Evolutionary conservation across 2,888 invertebrate genomes (phyloP), one percentile per base, ranked within the genome.

Genomic region (Xestia xanthographa): DNA sequence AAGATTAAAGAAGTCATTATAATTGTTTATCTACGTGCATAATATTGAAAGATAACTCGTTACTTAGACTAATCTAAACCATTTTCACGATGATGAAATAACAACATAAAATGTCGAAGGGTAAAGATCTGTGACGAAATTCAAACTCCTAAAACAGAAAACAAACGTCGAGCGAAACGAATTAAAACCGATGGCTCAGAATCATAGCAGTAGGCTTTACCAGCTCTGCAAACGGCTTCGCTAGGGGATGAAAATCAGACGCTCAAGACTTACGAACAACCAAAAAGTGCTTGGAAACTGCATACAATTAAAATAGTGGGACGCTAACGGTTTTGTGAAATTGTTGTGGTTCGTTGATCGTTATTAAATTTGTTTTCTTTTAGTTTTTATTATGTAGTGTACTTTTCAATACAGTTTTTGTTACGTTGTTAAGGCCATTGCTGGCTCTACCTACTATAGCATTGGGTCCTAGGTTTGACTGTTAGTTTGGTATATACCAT

Each of bases 141-240:
- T 11, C 20, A 60, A 60, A 60, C 26, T 58, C 38, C 6, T 43
- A 5, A 12, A 79, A 14, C 22, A 34, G 22, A 78, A 29, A 63
- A 26, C 26, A 67, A 67, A 63, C 14, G 2, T 12, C 11, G 12
- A 56, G 58, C 29, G n/a, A 9, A 43, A 38, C 26, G 75, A 68
- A 65, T 81, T 68, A 68, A 66, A 41, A 75, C 79, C 43, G 38
- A 75, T 50, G 34, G 56, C 63, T 50, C 43, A 75, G 20, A 34
- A 20, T n/a, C 29, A 11, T 56, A 48, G 14, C 50, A 38, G 38
- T 68, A 45, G 50, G 75, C 63, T 75, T 75, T 58, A 38, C 29
- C 34, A 60, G 43, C 79, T 58, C 56, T 22, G 56, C 78, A 78
- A 63, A 63, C 62, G 34, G 65, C 43, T 75, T 29, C 63, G 26